A percentile compares a stretch with the other conserved stretches of the same genome.
Conservation (phyloP, 2,113 vertebrate species). For the Hiodon tergisus region DNA sequence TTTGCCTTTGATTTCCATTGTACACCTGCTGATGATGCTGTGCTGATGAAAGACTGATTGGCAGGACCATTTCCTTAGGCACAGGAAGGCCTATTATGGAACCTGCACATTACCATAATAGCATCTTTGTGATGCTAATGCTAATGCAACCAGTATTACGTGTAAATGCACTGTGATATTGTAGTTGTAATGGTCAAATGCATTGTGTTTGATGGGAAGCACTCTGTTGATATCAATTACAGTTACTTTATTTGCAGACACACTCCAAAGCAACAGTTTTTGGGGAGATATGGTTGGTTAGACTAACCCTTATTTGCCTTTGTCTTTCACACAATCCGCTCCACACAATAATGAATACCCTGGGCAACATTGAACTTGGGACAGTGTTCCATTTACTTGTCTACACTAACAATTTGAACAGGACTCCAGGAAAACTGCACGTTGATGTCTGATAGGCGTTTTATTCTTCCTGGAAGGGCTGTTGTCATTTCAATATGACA, state of each 20-base stretch:
- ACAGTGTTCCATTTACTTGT: no score
- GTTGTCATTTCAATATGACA: slow-evolving; percentile 28
- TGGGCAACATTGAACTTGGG: no score
- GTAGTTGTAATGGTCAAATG: no score
- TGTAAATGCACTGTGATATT: no score
- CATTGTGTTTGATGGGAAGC: neutral
- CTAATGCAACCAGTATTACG: slow-evolving; percentile 38
- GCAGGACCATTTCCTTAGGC: slow-evolving; percentile 31
- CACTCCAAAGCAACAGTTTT: no score
- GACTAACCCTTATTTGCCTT: no score
- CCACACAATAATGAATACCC: no score
- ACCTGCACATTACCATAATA: slow-evolving; percentile 54
- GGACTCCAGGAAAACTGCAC: neutral
- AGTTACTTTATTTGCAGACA: no score
- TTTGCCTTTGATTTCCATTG: neutral
- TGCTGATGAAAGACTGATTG: neutral
- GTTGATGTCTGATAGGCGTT: slow-evolving; percentile 12
- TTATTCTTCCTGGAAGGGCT: slow-evolving; percentile 12
- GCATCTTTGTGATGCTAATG: slow-evolving; percentile 64
- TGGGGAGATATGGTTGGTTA: no score
- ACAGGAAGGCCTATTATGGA: slow-evolving; percentile 40
- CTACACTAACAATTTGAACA: neutral
- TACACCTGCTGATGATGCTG: neutral
- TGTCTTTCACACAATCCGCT: no score
- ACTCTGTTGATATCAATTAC: neutral